Conservation (phyloP, 1,140 invertebrate species). For the Gerris buenoi region DNA sequence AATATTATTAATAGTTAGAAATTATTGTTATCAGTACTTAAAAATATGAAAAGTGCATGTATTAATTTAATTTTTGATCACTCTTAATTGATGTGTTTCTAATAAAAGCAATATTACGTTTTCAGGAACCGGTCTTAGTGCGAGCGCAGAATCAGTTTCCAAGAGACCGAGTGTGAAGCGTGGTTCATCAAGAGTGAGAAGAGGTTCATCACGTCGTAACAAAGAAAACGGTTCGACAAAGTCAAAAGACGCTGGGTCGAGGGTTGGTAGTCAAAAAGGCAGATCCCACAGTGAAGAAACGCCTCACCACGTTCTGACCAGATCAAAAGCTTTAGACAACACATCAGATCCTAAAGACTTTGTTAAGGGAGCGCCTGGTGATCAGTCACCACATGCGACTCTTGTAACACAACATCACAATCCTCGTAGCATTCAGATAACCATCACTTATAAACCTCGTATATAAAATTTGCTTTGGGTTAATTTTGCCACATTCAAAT, state of each 20-base stretch:
- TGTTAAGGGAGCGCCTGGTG: background rate
- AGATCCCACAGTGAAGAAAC: background rate
- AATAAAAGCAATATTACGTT: constrained; percentile 14
- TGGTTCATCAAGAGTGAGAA: constrained; percentile 34
- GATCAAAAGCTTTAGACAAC: background rate
- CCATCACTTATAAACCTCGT: background rate
- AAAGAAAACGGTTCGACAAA: constrained; percentile 41
- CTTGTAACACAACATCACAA: background rate
- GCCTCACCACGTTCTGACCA: background rate
- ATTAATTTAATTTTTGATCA: too few species aligned
- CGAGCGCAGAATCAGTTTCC: constrained; percentile 49
- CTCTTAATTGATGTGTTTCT: too few species aligned
- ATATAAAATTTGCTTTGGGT: background rate
- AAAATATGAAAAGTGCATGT: too few species aligned
- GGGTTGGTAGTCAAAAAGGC: background rate
- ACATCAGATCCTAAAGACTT: background rate
- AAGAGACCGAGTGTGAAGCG: constrained; percentile 45
- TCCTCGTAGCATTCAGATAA: constrained; percentile 1
- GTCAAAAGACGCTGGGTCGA: background rate
- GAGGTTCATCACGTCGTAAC: constrained; percentile 48
- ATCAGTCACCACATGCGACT: background rate
- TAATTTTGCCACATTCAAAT: too few species aligned
- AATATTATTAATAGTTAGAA: too few species aligned
- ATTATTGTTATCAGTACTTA: too few species aligned
- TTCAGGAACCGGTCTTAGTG: constrained; percentile 38